These are phyloP conservation scores for Botia almorhae DNA, from an alignment of 2,797 vertebrate genomes.

Conservation along the genomic window DNA sequence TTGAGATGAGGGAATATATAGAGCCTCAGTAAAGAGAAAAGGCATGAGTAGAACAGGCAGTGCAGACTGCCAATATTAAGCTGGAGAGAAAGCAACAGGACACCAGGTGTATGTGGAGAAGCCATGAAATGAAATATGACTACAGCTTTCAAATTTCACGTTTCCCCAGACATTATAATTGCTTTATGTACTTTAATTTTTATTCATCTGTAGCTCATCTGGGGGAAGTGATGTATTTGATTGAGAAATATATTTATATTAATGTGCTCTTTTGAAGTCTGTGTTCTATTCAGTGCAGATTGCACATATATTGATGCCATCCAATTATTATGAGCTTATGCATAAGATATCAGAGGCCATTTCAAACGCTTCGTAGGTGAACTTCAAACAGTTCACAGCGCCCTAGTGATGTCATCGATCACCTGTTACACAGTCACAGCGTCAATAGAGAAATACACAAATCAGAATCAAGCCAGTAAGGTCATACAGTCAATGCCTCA, in stretches of 20 bases:
- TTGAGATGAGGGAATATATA: conserved; percentile 28
- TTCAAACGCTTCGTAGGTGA: conserved; percentile 18
- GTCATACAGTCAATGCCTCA: conserved; percentile 24
- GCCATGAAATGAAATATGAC: background rate
- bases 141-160: background rate
- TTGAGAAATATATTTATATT: conserved; percentile 15
- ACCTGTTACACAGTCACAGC: conserved; percentile 27
- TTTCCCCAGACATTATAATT: background rate
- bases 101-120: background rate
- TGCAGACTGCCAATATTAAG: background rate
- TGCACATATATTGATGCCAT: conserved; percentile 42
- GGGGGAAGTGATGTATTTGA: conserved; percentile 8
- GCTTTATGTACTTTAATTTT: background rate
- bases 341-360: conserved; percentile 47
- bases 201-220: background rate
- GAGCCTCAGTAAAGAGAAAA: background rate
- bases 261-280: conserved; percentile 20
- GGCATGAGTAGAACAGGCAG: background rate
- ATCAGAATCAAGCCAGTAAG: conserved; percentile 40
- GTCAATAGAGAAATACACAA: conserved; percentile 9
- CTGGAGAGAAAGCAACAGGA: background rate
- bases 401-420: conserved; percentile 21
- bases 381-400: background rate
- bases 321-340: conserved; percentile 52
- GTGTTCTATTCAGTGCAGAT: conserved; percentile 56